These are phyloP conservation scores for Falco concolor DNA, from an alignment of 2,797 vertebrate species.

Conservation along the genomic window DNA sequence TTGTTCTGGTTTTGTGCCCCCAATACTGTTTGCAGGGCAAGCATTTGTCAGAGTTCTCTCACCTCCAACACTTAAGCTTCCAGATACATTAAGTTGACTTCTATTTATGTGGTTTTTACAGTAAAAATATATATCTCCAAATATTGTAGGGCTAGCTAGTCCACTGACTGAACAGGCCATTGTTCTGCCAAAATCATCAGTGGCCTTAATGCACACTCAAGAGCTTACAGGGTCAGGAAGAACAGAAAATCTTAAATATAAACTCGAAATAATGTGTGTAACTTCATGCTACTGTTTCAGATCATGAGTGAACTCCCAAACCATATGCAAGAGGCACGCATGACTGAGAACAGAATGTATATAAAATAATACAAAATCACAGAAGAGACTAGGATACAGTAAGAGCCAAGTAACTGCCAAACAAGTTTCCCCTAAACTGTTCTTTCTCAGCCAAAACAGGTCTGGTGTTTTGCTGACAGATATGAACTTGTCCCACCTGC, in stretches of 20 bases:
- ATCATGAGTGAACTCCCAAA: not conserved
- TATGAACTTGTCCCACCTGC: accelerated
- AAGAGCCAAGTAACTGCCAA: not conserved
- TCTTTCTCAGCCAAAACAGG: not conserved
- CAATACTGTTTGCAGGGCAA: not conserved
- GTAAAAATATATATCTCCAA: not conserved
- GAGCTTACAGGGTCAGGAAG: not conserved
- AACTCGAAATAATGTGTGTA: not conserved
- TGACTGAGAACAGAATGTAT: not conserved
- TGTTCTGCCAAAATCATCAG: not conserved
- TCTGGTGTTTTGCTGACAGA: not conserved
- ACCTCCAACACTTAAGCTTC: not conserved
- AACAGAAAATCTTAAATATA: not conserved
- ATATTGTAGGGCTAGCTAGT: not conserved
- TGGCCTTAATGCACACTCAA: not conserved
- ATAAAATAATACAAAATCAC: not conserved
- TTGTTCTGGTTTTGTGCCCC: not conserved
- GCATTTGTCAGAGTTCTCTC: not conserved
- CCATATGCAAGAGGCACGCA: accelerated
- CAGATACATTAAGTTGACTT: not conserved
- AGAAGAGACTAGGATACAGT: not conserved
- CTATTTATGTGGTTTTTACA: not conserved
- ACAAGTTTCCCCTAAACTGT: not conserved
- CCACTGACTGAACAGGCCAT: not conserved
- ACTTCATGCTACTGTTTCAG: not conserved